Conservation (phyloP, 2,888 invertebrate genomes). For the Phytoseiulus persimilis region DNA sequence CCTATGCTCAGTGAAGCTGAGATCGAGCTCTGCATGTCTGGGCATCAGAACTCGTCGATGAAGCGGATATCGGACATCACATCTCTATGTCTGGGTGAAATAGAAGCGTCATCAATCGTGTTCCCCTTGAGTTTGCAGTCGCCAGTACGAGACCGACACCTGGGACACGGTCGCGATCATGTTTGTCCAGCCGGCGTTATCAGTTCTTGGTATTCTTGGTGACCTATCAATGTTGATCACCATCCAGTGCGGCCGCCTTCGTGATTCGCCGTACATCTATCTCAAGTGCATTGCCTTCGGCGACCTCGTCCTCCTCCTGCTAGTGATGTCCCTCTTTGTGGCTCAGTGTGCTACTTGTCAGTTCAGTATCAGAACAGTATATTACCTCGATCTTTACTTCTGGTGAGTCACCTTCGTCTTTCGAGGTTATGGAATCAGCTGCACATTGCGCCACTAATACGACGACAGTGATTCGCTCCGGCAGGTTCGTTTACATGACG, state of each 20-base stretch:
- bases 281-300: constrained; percentile 20
- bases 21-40: no score
- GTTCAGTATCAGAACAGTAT: neutral
- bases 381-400: neutral
- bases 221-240: constrained; percentile 12
- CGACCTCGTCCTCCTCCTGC: constrained; percentile 8
- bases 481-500: constrained; percentile 7
- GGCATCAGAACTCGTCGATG: no score
- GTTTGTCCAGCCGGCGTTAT: constrained; percentile 11
- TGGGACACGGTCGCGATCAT: constrained; percentile 16
- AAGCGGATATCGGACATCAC: no score
- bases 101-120: neutral
- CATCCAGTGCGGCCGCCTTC: neutral
- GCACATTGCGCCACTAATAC: no score
- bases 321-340: neutral
- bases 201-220: constrained; percentile 6
- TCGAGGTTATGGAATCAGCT: no score
- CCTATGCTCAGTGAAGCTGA: no score
- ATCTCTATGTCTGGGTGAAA: no score
- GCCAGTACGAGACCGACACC: neutral
- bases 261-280: constrained; percentile 18
- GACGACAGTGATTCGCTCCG: neutral
- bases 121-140: neutral
- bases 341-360: constrained; percentile 16
- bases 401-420: neutral